Evolutionary conservation across 2,797 vertebrate species (phyloP), one percentile per base, ranked within the genome.

Genomic region (Cyclopterus lumpus): DNA sequence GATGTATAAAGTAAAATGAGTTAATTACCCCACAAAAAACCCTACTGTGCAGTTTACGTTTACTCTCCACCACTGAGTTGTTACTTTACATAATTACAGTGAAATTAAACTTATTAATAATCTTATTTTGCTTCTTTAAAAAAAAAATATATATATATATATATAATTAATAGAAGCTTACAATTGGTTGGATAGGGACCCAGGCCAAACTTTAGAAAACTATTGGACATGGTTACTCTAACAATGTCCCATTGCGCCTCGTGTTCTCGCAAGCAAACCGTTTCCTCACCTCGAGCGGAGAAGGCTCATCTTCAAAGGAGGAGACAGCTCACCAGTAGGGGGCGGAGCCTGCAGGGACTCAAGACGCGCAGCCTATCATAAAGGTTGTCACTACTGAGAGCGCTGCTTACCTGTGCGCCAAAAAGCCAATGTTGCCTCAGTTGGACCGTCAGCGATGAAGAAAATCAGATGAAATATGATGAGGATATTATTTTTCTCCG

Each of bases 401-500:
- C 4, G 71, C 84, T 57, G 82, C 82, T 64, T 75, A 88, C 88
- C 87, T 90, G 91, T 54, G 80, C 79, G 81, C 77, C 79, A 18
- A 73, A 75, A 64, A 82, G 28, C 63, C 4, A 32, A 24, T 3
- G 30, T 9, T 18, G 28, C 71, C 69, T 65, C 81, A 82, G 79
- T 75, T 81, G 84, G 79, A 87, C 14, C 60, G 68, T n/a, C 75
- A 48, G 75, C 76, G 57, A 82, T 79, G 81, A 75, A 86, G 67
- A 24, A 38, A 44, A 65, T 9, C 71, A 22, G 54, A 20, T 80
- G 67, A 89, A 64, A 66, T 75, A 82, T 36, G 67, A 87, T 82
- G 86, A 91, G 93, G 91, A 94, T 91, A 62, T 74, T 88, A 82
- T 83, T 79, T 73, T 73, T 73, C 71, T 79, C 46, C 24, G 57